phyloP scores from a whole-genome alignment of 2,888 invertebrate species.

The Halictus quadricinctus region DNA sequence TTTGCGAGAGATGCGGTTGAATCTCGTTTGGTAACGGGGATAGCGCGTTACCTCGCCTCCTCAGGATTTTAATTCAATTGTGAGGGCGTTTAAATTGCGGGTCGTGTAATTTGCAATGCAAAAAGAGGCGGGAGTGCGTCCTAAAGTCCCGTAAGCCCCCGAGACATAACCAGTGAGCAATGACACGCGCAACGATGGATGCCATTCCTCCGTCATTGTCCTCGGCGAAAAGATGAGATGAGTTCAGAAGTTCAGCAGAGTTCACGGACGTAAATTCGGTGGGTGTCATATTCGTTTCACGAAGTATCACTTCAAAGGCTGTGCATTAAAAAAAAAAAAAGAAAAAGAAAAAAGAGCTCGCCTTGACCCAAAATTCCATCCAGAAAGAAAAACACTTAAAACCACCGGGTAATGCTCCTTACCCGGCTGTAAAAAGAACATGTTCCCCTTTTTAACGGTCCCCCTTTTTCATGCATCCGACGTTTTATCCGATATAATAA shows the following conservation, averaged over 20 bases:
- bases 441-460: slow-evolving; percentile 16
- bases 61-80: slow-evolving; percentile 58
- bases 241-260: slow-evolving; percentile 77
- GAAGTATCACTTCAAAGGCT: slow-evolving; percentile 32
- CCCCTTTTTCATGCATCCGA: background rate
- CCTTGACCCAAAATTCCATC: slow-evolving; percentile 41
- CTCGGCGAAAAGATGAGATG: slow-evolving; percentile 64
- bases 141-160: slow-evolving; percentile 71
- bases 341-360: slow-evolving; percentile 34
- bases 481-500: background rate
- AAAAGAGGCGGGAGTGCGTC: slow-evolving; percentile 57
- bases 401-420: slow-evolving; percentile 13
- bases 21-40: background rate
- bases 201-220: slow-evolving; percentile 71
- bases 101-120: slow-evolving; percentile 70
- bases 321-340: slow-evolving; percentile 35
- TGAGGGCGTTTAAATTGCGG: slow-evolving; percentile 64
- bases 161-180: slow-evolving; percentile 55
- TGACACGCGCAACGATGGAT: slow-evolving; percentile 58
- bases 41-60: background rate
- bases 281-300: slow-evolving; percentile 58
- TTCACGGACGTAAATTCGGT: slow-evolving; percentile 75
- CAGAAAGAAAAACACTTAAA: slow-evolving; percentile 31
- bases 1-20: background rate
- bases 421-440: slow-evolving; percentile 12